phyloP scores from a whole-genome alignment of 2,113 vertebrate genomes.

The Perca schrenkii region DNA sequence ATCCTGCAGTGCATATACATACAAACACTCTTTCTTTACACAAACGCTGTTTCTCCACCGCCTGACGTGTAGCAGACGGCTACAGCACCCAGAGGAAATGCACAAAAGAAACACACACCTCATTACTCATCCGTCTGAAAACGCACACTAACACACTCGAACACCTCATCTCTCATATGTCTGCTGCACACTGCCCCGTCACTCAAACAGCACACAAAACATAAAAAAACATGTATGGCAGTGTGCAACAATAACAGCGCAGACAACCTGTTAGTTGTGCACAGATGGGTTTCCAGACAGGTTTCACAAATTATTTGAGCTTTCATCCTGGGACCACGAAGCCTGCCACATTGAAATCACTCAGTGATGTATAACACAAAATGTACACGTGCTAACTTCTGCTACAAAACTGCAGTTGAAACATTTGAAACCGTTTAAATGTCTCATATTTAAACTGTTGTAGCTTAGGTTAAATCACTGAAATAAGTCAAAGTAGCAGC shows the following conservation, averaged over 20 bases:
- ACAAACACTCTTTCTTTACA: neutral
- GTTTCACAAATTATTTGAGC: conserved; percentile 34
- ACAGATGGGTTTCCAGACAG: conserved; percentile 28
- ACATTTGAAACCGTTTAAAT: neutral
- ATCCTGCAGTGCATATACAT: conserved; percentile 27
- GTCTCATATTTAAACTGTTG: too few species aligned
- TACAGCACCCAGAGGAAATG: conserved; percentile 15
- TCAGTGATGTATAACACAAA: neutral
- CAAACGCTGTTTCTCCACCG: conserved; percentile 31
- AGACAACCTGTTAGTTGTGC: conserved; percentile 51
- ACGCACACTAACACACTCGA: conserved; percentile 31
- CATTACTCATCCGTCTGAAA: conserved; percentile 67
- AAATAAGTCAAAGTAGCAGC: neutral
- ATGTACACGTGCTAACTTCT: neutral
- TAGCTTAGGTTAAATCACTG: neutral
- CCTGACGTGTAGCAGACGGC: conserved; percentile 49
- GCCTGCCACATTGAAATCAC: neutral
- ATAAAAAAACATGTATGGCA: conserved; percentile 8
- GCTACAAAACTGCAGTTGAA: neutral
- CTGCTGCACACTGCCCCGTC: conserved; percentile 45
- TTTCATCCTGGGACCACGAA: neutral
- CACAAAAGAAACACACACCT: conserved; percentile 55
- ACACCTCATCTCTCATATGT: conserved; percentile 54
- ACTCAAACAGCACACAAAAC: conserved; percentile 39
- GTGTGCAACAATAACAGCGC: conserved; percentile 17